Base-by-base conservation (phyloP, 2,113 vertebrate genomes). In the Chlorodrepanis virens region DNA sequence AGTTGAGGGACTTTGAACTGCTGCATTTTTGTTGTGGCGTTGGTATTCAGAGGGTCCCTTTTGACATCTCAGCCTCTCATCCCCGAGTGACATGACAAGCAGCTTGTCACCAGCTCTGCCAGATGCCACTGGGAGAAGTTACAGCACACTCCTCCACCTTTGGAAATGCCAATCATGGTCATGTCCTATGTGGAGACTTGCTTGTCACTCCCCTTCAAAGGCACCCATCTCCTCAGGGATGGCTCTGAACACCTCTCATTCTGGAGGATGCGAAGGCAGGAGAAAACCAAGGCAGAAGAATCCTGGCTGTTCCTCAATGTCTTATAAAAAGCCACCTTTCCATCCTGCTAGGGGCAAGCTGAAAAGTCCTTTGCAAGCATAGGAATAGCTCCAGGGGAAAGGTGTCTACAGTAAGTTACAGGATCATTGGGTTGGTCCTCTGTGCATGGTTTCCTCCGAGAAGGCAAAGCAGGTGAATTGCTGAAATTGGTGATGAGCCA, bases 1-100 rank as follows among this genome's bases (percentile, higher is more conserved):
- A 92, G 49, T 29, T 24, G 80, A 68, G 47, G 53, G 50, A 35
- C 97, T 97, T 97, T 97, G 95, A 97, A 96, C 93, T 91, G 78
- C 82, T 79, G 78, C 84, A 91, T 97, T 95, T 83, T 37, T 96
- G 87, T 53, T 11, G 2, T 40, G 64, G 59, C 0, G 3, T 61
- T 74, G 69, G 87, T 68, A 69, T 95, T 96, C 95, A 96, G 93
- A 96, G 72, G 44, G 65, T 84, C 92, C 39, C 52, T 78, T 93
- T 87, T 93, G 95, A 96, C 85, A 20, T 24, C 0, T 14, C 72
- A 68, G 83, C 54, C 88, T 97, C 94, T 96, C 90, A 94, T 97
- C 93, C 96, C 71, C 1, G 0, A 69, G 67, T 74, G 94, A 96
- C 75, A 83, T 2, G n/a, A 92, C 88, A 89, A 89, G 94, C 80